phyloP scores from a whole-genome alignment of 2,888 invertebrate species.

The Apotomis capreana region DNA sequence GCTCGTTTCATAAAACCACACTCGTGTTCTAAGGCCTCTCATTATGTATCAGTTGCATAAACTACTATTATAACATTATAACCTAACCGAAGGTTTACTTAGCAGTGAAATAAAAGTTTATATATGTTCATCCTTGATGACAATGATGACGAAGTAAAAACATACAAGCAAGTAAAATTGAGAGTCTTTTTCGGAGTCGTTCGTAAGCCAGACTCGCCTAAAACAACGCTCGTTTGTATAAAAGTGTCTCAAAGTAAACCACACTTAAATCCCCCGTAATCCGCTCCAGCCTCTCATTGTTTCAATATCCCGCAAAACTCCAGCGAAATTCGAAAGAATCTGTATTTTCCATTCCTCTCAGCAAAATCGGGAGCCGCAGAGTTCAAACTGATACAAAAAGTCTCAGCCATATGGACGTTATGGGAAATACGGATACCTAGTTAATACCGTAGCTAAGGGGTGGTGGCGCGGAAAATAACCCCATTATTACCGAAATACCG shows the following conservation, averaged over 20 bases:
- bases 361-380: neutral
- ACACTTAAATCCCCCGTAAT: conserved; percentile 24
- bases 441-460: too few relatives aligned
- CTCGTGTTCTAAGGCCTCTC: too few relatives aligned
- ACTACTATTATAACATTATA: too few relatives aligned
- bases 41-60: too few relatives aligned
- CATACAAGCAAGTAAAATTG: neutral
- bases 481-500: neutral
- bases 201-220: neutral
- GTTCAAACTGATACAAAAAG: neutral
- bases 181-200: neutral
- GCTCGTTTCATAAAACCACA: too few relatives aligned
- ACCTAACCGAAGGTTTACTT: too few relatives aligned
- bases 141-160: neutral
- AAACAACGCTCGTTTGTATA: neutral
- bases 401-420: neutral
- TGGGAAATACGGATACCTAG: neutral
- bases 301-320: neutral
- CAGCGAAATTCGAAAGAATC: neutral
- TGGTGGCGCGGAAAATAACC: neutral
- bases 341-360: neutral
- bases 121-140: too few relatives aligned
- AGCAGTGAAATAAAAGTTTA: too few relatives aligned
- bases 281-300: conserved; percentile 25
- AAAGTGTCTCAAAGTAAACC: conserved; percentile 7